Evolutionary conservation across 2,797 vertebrate species (phyloP), one percentile per base, ranked within the genome.

Genomic region (Coranthus polyacanthus): DNA sequence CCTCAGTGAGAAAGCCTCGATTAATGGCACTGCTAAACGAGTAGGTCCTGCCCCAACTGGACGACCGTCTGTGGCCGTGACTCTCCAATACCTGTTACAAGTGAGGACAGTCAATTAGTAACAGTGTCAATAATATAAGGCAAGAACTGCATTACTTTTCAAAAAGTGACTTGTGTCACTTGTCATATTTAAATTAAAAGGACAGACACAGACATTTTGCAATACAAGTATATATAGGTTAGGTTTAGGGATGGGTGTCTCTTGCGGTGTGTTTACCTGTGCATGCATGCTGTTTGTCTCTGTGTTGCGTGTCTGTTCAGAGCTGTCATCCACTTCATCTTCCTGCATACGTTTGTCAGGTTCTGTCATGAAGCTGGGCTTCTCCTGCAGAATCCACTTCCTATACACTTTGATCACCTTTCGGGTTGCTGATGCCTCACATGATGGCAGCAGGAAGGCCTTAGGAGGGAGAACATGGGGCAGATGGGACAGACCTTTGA

Each of bases 381-480:
- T 98, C 13, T 98, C 96, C 77, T 95, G 95, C 61, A 99, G 74
- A 59, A 99, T 96, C 98, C 98, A 99, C 80, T 96, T 99, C 63
- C 95, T 95, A 75, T 99, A 99, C 0, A 99, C 97, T 85, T 97
- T 97, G 50, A 99, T 95, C 42, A 99, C 97, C 86, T 98, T 99
- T 71, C 96, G 94, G 47, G 95, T 97, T 24, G 96, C 92, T 0
- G 96, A 96, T 10, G 96, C 85, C 77, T 99, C 98, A 53, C 95
- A 98, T 17, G 98, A 96, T 0, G 98, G 98, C 84, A 99, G 85
- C 70, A 99, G 83, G 88, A 99, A 99, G 47, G 98, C 98, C 98
- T 99, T 44, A 17, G 72, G 68, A 16, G 12, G 32, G 2, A 86
- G 58, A 76, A 36, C 2, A 53, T 0, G 50, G 2, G 26, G 20